A percentile compares a stretch with the other conserved stretches of the same genome.
Conservation (phyloP, 2,797 vertebrate genomes). For the Odontamblyopus lacepedii region DNA sequence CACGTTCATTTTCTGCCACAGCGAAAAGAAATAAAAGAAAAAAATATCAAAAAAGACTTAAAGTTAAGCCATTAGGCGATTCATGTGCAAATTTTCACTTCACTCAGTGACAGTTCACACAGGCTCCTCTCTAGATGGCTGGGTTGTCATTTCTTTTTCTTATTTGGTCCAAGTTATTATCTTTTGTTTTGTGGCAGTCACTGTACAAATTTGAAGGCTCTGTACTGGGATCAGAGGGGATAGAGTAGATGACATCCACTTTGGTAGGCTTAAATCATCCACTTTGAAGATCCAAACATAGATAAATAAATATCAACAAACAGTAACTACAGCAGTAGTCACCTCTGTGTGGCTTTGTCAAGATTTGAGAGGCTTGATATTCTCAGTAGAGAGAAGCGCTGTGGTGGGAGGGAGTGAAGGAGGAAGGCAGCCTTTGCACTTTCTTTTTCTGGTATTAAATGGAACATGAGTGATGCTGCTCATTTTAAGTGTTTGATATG, state of each 20-base stretch:
- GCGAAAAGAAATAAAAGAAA: constrained; percentile 70
- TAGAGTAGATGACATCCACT: constrained; percentile 70
- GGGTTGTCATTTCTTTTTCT: constrained; percentile 54
- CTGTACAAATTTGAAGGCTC: constrained; percentile 52
- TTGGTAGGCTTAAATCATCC: constrained; percentile 69
- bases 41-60: constrained; percentile 74
- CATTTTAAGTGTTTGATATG: constrained; percentile 10
- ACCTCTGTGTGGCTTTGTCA: constrained; percentile 37
- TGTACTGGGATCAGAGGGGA: constrained; percentile 51
- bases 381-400: background rate
- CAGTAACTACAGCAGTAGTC: constrained; percentile 42
- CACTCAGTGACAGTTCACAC: constrained; percentile 71
- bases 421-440: background rate
- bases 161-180: constrained; percentile 63
- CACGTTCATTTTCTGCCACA: constrained; percentile 52
- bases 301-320: constrained; percentile 75
- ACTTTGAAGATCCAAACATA: constrained; percentile 66
- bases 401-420: background rate
- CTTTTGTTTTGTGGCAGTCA: constrained; percentile 58
- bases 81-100: constrained; percentile 78
- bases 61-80: constrained; percentile 66
- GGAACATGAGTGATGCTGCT: background rate
- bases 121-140: constrained; percentile 48
- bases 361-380: constrained; percentile 39
- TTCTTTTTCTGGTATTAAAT: constrained; percentile 25